Evolutionary conservation across 2,888 invertebrate genomes (phyloP).

Genomic region (Ormyrus pomaceus): DNA sequence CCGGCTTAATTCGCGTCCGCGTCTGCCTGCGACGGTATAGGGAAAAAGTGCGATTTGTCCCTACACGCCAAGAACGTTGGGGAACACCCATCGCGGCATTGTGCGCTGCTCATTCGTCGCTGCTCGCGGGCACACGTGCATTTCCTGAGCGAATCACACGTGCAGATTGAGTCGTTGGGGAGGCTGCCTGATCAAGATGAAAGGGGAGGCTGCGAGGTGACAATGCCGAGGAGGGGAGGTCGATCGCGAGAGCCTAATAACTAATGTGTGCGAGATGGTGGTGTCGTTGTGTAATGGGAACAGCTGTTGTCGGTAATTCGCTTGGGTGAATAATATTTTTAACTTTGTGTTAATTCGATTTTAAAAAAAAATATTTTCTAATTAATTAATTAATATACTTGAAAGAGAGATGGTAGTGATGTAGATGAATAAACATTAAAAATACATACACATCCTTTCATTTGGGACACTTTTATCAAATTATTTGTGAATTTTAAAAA

Average conservation of each 20-base stretch:
- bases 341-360: neutral
- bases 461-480: too few relatives aligned
- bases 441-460: too few relatives aligned
- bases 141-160: constrained; percentile 2
- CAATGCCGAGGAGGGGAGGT: neutral
- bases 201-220: neutral
- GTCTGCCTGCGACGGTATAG: constrained; percentile 13
- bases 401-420: too few relatives aligned
- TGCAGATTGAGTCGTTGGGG: constrained; percentile 15
- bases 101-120: constrained; percentile 9
- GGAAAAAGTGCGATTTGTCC: constrained; percentile 26
- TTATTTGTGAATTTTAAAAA: too few relatives aligned
- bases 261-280: neutral
- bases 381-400: too few relatives aligned
- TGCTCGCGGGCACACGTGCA: neutral
- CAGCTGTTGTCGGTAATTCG: constrained; percentile 9
- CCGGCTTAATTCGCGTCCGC: neutral
- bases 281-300: neutral
- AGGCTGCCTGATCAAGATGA: neutral
- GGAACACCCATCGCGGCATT: constrained; percentile 18
- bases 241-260: neutral
- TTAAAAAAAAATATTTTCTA: too few relatives aligned
- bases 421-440: too few relatives aligned
- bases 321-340: constrained; percentile 13
- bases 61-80: constrained; percentile 11